Conservation (phyloP, 2,888 invertebrate genomes). For the Polymixis flavicincta region DNA sequence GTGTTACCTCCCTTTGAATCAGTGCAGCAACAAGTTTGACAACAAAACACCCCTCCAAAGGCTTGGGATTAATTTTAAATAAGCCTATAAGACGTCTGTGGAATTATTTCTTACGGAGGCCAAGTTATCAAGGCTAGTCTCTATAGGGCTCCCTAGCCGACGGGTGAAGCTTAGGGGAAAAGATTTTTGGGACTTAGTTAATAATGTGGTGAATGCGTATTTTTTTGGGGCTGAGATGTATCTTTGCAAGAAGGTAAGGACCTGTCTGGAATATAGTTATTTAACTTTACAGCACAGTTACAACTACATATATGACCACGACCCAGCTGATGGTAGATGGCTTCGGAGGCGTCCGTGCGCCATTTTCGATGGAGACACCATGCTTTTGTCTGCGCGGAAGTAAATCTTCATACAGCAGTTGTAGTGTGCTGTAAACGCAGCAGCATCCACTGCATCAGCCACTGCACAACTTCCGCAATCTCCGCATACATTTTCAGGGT, state of each 20-base stretch:
- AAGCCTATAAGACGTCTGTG: slow-evolving; percentile 50
- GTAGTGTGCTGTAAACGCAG: no score
- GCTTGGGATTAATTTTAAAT: slow-evolving; percentile 58
- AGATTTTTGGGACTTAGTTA: slow-evolving; percentile 36
- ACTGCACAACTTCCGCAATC: no score
- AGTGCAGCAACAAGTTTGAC: slow-evolving; percentile 42
- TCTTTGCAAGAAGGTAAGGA: no score
- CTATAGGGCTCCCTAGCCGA: slow-evolving; percentile 41
- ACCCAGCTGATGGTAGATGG: background rate
- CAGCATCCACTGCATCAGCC: no score
- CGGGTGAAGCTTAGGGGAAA: slow-evolving; percentile 4
- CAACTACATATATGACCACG: background rate
- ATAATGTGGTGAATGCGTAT: background rate
- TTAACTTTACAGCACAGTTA: background rate
- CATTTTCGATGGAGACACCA: no score
- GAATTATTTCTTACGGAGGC: slow-evolving; percentile 54
- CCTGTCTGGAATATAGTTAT: no score
- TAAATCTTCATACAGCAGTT: no score
- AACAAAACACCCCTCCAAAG: slow-evolving; percentile 31
- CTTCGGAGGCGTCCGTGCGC: no score
- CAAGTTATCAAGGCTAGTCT: slow-evolving; percentile 52
- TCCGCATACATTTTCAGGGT: no score
- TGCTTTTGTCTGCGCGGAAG: no score
- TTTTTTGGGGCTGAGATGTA: background rate
- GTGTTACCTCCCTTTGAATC: slow-evolving; percentile 26